Conservation (phyloP, 1,140 invertebrate genomes). For the Phenacoccus solenopsis region DNA sequence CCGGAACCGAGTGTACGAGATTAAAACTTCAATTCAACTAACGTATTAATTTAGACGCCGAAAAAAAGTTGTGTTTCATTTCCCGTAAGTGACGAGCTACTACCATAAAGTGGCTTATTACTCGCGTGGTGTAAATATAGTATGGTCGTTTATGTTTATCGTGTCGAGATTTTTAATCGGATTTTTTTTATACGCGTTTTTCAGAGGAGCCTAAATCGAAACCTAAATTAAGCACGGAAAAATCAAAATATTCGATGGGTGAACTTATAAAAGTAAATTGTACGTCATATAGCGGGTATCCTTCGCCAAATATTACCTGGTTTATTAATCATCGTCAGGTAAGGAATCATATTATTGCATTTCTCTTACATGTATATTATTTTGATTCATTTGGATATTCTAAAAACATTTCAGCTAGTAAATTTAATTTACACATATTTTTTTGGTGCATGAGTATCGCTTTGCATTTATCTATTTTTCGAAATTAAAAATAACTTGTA, state of each 20-base stretch:
- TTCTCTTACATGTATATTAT: too few relatives aligned
- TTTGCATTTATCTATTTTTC: too few relatives aligned
- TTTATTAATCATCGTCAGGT: slow-evolving; percentile 65
- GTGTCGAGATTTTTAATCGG: background rate
- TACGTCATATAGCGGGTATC: slow-evolving; percentile 56
- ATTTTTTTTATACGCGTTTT: background rate
- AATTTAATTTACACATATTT: too few relatives aligned
- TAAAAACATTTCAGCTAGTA: too few relatives aligned
- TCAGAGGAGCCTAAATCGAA: slow-evolving; percentile 24
- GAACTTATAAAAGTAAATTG: slow-evolving; percentile 61
- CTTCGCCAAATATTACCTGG: slow-evolving; percentile 70
- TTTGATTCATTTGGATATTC: too few relatives aligned
- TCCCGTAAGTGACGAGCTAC: too few relatives aligned
- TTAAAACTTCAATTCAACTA: background rate
- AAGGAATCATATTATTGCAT: slow-evolving; percentile 22
- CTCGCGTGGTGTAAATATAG: background rate
- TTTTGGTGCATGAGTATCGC: too few relatives aligned
- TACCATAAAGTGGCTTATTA: too few relatives aligned
- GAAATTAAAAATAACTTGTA: too few relatives aligned
- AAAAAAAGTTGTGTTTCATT: too few relatives aligned
- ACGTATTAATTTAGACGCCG: too few relatives aligned
- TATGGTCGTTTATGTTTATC: too few relatives aligned
- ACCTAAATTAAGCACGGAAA: slow-evolving; percentile 28
- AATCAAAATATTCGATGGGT: slow-evolving; percentile 50
- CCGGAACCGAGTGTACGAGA: background rate